Conservation (phyloP, 1,140 invertebrate genomes). For the Ruditapes philippinarum region DNA sequence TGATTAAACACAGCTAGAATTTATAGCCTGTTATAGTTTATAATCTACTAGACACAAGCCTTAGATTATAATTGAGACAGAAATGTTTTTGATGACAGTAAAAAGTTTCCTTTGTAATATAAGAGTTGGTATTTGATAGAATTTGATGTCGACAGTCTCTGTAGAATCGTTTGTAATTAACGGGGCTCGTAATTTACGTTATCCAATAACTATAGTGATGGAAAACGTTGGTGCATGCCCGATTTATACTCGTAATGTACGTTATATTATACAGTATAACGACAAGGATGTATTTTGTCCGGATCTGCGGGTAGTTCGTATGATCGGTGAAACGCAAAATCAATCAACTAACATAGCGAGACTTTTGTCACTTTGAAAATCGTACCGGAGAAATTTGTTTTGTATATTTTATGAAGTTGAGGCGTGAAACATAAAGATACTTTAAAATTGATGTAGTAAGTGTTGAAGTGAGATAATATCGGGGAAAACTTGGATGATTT, state of each 20-base stretch:
- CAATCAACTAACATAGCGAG: background rate
- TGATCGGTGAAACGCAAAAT: conserved; percentile 6
- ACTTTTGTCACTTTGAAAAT: conserved; percentile 12
- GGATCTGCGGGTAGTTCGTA: background rate
- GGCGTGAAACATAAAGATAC: background rate
- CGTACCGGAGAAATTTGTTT: background rate
- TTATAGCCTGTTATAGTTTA: background rate
- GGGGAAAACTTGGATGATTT: background rate
- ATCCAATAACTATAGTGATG: conserved; percentile 34
- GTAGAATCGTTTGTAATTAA: conserved; percentile 13
- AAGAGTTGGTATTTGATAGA: background rate
- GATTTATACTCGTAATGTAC: no score
- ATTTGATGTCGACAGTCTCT: background rate
- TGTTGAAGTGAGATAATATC: background rate
- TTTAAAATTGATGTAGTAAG: background rate
- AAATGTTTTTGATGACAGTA: background rate
- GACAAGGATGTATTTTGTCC: conserved; percentile 23
- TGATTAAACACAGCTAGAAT: background rate
- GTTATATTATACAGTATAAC: no score
- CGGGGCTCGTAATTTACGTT: conserved; percentile 10
- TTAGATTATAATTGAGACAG: background rate
- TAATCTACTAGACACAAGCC: background rate
- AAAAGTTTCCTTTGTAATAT: conserved; percentile 12
- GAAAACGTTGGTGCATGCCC: no score
- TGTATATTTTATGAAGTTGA: conserved; percentile 9